A percentile compares a stretch with the other conserved stretches of the same genome.
These are phyloP conservation scores for Drosophila dunni DNA, from an alignment of 1,140 invertebrate species.

Conservation along the genomic window DNA sequence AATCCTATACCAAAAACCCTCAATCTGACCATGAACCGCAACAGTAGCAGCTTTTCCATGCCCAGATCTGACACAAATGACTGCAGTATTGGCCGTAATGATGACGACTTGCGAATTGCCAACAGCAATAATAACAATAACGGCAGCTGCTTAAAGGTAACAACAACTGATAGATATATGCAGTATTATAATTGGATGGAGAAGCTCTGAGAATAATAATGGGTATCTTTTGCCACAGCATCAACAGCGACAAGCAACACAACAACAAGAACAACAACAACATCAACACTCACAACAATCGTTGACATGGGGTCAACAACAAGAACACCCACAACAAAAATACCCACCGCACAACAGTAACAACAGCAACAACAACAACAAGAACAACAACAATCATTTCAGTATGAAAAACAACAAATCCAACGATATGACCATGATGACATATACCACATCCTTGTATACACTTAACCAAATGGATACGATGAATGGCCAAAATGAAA, in stretches of 20 bases:
- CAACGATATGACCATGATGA: slow-evolving; percentile 52
- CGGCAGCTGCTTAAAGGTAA: slow-evolving; percentile 55
- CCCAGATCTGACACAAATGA: slow-evolving; percentile 42
- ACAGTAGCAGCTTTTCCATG: slow-evolving; percentile 44
- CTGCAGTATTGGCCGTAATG: slow-evolving; percentile 29
- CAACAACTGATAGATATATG: background rate
- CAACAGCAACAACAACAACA: slow-evolving; percentile 52
- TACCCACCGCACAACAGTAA: slow-evolving; percentile 47
- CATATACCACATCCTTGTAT: slow-evolving; percentile 56
- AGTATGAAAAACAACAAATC: slow-evolving; percentile 35
- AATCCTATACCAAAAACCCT: slow-evolving; percentile 54
- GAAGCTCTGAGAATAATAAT: slow-evolving; percentile 21
- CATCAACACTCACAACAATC: slow-evolving; percentile 27
- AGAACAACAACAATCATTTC: slow-evolving; percentile 33
- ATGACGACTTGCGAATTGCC: background rate
- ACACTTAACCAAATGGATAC: slow-evolving; percentile 49
- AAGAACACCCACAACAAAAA: slow-evolving; percentile 55
- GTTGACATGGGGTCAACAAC: slow-evolving; percentile 13
- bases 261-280: slow-evolving; percentile 12
- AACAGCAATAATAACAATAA: slow-evolving; percentile 40
- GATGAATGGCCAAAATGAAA: slow-evolving; percentile 37
- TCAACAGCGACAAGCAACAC: slow-evolving; percentile 44
- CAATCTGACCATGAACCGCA: slow-evolving; percentile 56
- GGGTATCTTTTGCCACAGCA: slow-evolving; percentile 39
- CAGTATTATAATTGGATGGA: background rate